phyloP scores from a whole-genome alignment of 1,140 invertebrate genomes.

The Temnothorax longispinosus region DNA sequence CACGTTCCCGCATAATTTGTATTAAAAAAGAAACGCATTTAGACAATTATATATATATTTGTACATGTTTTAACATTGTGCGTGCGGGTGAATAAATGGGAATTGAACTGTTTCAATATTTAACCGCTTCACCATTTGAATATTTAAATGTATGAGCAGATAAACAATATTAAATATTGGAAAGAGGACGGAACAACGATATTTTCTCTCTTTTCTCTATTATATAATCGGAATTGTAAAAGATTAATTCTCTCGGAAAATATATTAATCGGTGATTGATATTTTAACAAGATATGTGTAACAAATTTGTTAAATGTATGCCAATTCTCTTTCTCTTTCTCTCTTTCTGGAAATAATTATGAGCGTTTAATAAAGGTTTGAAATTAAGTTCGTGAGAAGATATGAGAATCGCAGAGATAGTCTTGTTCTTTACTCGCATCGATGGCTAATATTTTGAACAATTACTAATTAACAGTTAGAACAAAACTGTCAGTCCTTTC shows the following conservation, averaged over 20 bases:
- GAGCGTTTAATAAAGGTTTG: background rate
- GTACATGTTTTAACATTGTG: background rate
- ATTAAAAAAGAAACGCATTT: background rate
- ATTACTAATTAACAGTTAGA: constrained; percentile 14
- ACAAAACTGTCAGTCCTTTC: constrained; percentile 1
- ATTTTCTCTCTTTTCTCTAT: background rate
- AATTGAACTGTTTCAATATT: constrained; percentile 10
- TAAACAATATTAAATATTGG: constrained; percentile 31
- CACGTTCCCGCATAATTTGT: background rate
- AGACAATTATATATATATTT: background rate
- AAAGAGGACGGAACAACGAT: background rate
- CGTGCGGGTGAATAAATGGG: background rate
- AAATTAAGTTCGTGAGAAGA: background rate
- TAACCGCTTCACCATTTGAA: background rate
- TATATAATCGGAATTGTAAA: background rate
- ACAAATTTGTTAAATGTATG: background rate
- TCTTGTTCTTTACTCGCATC: background rate
- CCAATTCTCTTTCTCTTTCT: background rate
- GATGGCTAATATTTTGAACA: background rate
- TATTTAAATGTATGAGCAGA: constrained; percentile 5
- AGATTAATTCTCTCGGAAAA: constrained; percentile 7
- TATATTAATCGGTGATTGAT: background rate
- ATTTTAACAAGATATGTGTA: background rate
- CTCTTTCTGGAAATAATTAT: background rate
- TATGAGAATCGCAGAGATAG: background rate